Conservation (phyloP, 2,113 vertebrate genomes). For the Zeus faber region DNA sequence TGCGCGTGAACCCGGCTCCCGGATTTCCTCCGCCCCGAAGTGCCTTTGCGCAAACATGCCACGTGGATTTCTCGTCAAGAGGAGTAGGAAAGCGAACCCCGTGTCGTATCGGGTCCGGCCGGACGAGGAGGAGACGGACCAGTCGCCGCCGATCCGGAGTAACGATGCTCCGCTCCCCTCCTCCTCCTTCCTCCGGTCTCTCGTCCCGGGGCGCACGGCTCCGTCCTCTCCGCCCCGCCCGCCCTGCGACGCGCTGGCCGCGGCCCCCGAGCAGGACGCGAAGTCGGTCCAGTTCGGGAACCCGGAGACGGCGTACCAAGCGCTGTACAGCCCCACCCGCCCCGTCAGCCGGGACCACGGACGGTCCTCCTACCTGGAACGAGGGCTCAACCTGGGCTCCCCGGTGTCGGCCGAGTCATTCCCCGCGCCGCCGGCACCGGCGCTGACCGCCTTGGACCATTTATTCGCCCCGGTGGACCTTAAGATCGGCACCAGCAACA, state of each 20-base stretch:
- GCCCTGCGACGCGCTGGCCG: conserved; percentile 42
- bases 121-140: conserved; percentile 67
- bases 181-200: conserved; percentile 21
- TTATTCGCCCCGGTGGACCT: conserved; percentile 71
- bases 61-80: conserved; percentile 87
- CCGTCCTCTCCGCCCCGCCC: conserved; percentile 45
- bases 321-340: conserved; percentile 85
- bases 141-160: conserved; percentile 18
- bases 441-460: conserved; percentile 67
- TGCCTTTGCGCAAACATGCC: conserved; percentile 81
- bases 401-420: conserved; percentile 86
- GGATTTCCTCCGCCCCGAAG: conserved; percentile 47
- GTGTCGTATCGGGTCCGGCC: conserved; percentile 84
- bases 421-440: conserved; percentile 72
- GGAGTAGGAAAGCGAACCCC: conserved; percentile 80
- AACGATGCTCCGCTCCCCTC: conserved; percentile 19
- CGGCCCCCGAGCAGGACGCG: conserved; percentile 40
- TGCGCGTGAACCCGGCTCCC: conserved; percentile 31
- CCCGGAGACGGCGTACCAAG: conserved; percentile 77
- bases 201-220: conserved; percentile 39
- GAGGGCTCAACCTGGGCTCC: conserved; percentile 81
- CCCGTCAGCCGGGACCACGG: conserved; percentile 83
- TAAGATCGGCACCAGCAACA: conserved; percentile 71
- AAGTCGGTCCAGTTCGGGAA: conserved; percentile 79
- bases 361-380: conserved; percentile 72